Conservation (phyloP, 2,888 invertebrate genomes). For the Ophion obscuratus region DNA sequence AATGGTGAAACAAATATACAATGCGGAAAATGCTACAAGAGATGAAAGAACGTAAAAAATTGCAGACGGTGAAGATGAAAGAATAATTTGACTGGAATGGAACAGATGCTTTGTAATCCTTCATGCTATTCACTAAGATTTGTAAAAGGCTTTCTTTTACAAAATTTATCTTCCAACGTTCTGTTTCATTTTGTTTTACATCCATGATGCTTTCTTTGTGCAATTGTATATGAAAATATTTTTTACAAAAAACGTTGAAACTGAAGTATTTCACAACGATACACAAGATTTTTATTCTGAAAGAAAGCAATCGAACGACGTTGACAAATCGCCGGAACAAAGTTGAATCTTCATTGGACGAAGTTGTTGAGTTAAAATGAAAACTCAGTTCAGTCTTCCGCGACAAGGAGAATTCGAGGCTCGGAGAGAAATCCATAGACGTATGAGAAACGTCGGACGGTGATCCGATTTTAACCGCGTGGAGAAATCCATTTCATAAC, state of each 20-base stretch:
- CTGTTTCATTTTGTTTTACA: neutral
- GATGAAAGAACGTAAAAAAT: conserved; percentile 7
- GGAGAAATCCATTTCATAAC: conserved; percentile 78
- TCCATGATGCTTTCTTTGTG: neutral
- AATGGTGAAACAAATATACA: conserved; percentile 15
- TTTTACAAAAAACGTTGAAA: too few relatives aligned
- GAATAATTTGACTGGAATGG: neutral
- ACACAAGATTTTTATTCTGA: too few relatives aligned
- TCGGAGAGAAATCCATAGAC: conserved; percentile 39
- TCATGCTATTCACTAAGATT: conserved; percentile 14
- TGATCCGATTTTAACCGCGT: conserved; percentile 65
- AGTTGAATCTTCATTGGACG: neutral
- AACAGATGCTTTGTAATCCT: conserved; percentile 2
- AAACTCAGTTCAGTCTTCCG: conserved; percentile 15
- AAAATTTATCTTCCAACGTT: conserved; percentile 9
- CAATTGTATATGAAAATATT: neutral
- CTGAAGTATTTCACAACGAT: too few relatives aligned
- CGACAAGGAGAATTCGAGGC: conserved; percentile 48
- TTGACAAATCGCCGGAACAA: too few relatives aligned
- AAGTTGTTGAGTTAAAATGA: conserved; percentile 24
- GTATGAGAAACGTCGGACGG: conserved; percentile 31
- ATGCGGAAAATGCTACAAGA: conserved; percentile 26
- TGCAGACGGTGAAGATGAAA: conserved; percentile 1
- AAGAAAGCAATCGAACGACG: too few relatives aligned
- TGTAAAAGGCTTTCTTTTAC: neutral